Evolutionary conservation across 2,113 vertebrate species (phyloP), one percentile per base, ranked within the genome.

Genomic region (Cynocephalus volans): DNA sequence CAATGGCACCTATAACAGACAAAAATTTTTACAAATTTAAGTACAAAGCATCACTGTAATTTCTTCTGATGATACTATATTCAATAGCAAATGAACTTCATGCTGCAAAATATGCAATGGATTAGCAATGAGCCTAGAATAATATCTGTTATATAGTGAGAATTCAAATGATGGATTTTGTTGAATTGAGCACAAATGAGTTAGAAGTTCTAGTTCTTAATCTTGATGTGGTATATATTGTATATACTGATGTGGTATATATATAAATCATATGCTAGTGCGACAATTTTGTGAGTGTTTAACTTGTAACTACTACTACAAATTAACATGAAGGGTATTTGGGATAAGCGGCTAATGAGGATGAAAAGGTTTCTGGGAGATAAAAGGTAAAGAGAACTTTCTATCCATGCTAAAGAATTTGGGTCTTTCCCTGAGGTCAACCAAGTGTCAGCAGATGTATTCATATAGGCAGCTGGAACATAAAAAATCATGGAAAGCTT

Each of bases 321-420:
- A 77, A 86, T 85, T 62, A 94, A 93, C 50, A 86, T 18, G 28
- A 73, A 83, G 52, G 8, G 17, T 54, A 83, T 67, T 8, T 81
- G 33, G 8, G 24, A 19, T 80, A 93, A 60, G 79, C 52, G 52
- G 62, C 41, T 90, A 80, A 15, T 75, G 36, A 88, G 5, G 3
- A 77, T n/a, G 21, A 19, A 80, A 82, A 90, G 50, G 3, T 28
- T 76, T 5, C 24, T 58, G 18, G 62, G 64, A 90, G 50, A 73
- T 24, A 64, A 77, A 90, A n/a, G 24, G 9, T 64, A 89, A 89
- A 94, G 77, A 94, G 77, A 94, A 64, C 19, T 4, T 87, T 75
- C 26, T 33, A 45, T 48, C 11, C 36, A 58, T 56, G 31, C 31
- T 54, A 36, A 79, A 67, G 31, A 58, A 90, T 56, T 0, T 82